Evolutionary conservation across 2,888 invertebrate species (phyloP).

Genomic region (Drosophila flavopinicola): DNA sequence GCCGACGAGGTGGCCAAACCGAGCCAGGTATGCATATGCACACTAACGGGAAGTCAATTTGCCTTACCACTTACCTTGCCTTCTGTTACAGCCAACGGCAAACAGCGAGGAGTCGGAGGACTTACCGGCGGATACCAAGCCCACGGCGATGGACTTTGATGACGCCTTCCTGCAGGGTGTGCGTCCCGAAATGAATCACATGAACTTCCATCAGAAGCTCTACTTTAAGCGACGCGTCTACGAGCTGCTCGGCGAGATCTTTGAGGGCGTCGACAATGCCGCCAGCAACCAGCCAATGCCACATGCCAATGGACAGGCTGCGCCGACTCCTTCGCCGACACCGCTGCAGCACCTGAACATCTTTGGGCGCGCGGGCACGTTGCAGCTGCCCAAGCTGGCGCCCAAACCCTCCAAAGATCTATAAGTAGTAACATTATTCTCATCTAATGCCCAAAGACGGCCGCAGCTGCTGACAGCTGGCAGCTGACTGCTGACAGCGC

Average conservation of each 20-base stretch:
- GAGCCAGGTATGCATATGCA: conserved; percentile 22
- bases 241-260: conserved; percentile 79
- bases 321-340: conserved; percentile 19
- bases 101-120: conserved; percentile 5
- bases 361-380: conserved; percentile 31
- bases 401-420: conserved; percentile 39
- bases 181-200: conserved; percentile 80
- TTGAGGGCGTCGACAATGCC: conserved; percentile 25
- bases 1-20: conserved; percentile 16
- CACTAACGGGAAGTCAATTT: background rate
- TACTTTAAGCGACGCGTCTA: conserved; percentile 81
- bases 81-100: conserved; percentile 7
- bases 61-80: no score
- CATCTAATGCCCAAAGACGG: conserved; percentile 43
- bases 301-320: conserved; percentile 32
- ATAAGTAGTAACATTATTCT: conserved; percentile 18
- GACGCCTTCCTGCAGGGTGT: conserved; percentile 78
- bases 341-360: conserved; percentile 36
- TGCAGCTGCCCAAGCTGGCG: conserved; percentile 54
- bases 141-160: conserved; percentile 63
- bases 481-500: conserved; percentile 15
- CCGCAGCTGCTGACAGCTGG: conserved; percentile 26
- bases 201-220: conserved; percentile 81
- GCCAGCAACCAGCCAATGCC: no score
- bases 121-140: conserved; percentile 7